phyloP scores from a whole-genome alignment of 2,888 invertebrate species.

The Mythimna ferrago region DNA sequence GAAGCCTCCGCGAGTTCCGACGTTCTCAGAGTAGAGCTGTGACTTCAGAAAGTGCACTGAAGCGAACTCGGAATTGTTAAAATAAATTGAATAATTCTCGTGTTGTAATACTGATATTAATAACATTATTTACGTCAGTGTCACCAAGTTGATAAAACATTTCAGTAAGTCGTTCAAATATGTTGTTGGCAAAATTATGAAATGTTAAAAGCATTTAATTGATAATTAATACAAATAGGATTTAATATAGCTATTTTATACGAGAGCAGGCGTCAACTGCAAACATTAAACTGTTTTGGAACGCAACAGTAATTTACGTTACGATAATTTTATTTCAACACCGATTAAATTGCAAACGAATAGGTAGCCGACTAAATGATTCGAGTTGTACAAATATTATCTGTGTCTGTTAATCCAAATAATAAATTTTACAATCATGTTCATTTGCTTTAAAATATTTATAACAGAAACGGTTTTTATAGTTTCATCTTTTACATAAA shows the following conservation, averaged over 20 bases:
- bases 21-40: conserved; percentile 26
- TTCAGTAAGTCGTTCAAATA: conserved; percentile 25
- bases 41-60: conserved; percentile 54
- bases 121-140: conserved; percentile 23
- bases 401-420: conserved; percentile 24
- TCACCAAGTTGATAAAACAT: conserved; percentile 14
- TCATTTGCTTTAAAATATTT: conserved; percentile 19
- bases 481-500: background rate
- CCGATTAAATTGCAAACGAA: conserved; percentile 50
- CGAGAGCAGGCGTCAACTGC: conserved; percentile 47
- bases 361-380: conserved; percentile 26
- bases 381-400: conserved; percentile 30
- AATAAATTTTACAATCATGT: conserved; percentile 25
- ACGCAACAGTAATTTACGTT: conserved; percentile 52
- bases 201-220: conserved; percentile 51
- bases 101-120: conserved; percentile 26
- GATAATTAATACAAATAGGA: conserved; percentile 41
- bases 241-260: conserved; percentile 35
- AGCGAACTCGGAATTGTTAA: conserved; percentile 48
- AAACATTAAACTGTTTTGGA: conserved; percentile 53
- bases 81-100: conserved; percentile 43
- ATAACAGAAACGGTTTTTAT: background rate
- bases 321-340: conserved; percentile 60
- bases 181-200: conserved; percentile 33
- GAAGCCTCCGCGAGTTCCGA: conserved; percentile 60